phyloP scores from a whole-genome alignment of 2,888 invertebrate species.

The Zhuqinia jingwanae region DNA sequence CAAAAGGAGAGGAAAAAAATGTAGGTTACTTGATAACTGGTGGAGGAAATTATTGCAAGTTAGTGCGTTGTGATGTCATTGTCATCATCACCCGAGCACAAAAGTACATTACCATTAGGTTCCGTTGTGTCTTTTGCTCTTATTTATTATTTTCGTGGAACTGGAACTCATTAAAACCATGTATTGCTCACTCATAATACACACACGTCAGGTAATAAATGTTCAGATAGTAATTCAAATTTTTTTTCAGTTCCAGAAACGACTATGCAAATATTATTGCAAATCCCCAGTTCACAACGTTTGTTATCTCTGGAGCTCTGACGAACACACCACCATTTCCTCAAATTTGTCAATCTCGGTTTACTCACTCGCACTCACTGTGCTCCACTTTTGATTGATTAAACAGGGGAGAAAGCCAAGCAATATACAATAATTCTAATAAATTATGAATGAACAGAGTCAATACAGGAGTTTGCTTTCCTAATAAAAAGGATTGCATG shows the following conservation, averaged over 20 bases:
- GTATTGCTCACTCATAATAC: not conserved
- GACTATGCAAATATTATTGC: not conserved
- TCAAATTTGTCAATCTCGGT: not conserved
- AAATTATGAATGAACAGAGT: not conserved
- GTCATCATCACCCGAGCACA: not conserved
- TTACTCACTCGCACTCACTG: too few species aligned
- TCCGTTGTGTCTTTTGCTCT: not conserved
- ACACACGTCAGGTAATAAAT: not conserved
- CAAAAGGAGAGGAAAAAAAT: too few species aligned
- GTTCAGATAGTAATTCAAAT: too few species aligned
- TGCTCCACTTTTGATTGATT: slow-evolving; percentile 25
- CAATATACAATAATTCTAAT: too few species aligned
- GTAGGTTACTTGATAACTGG: slow-evolving; percentile 36
- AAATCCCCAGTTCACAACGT: not conserved
- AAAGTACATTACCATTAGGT: not conserved
- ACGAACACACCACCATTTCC: not conserved
- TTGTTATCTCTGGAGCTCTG: not conserved
- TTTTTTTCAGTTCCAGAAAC: not conserved
- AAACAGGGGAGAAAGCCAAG: slow-evolving; percentile 8
- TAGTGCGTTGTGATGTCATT: not conserved
- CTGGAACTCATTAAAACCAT: not conserved
- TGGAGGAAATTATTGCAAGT: not conserved
- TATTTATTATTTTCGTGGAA: slow-evolving; percentile 3
- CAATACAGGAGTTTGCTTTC: not conserved
- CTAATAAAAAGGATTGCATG: slow-evolving; percentile 14